Conservation (phyloP, 1,140 invertebrate species). For the Liolophura sinensis region DNA sequence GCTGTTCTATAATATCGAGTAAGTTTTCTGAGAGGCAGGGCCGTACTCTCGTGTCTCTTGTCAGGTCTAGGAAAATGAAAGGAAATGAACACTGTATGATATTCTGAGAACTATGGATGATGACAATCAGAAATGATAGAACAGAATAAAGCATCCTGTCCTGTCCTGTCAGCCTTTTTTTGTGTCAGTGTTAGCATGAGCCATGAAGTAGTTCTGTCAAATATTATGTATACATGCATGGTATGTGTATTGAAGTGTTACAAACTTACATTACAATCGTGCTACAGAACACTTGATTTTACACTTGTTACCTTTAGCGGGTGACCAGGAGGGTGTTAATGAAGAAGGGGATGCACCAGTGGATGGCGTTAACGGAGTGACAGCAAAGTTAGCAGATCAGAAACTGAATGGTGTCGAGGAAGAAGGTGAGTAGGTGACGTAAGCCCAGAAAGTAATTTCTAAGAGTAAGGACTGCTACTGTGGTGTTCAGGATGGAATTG, state of each 20-base stretch:
- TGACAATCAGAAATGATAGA: too few species aligned
- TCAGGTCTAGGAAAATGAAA: too few species aligned
- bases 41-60: too few species aligned
- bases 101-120: too few species aligned
- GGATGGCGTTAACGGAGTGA: constrained; percentile 28
- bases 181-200: constrained; percentile 7
- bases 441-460: background rate
- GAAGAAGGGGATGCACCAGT: constrained; percentile 27
- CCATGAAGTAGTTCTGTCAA: background rate
- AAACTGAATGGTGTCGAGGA: constrained; percentile 21
- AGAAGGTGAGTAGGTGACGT: constrained; percentile 27
- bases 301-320: constrained; percentile 11
- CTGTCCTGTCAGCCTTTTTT: constrained; percentile 4
- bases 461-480: constrained; percentile 5
- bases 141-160: constrained; percentile 6
- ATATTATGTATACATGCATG: constrained; percentile 4
- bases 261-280: background rate
- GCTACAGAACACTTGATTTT: constrained; percentile 5
- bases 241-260: background rate
- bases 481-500: too few species aligned
- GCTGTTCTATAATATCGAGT: too few species aligned
- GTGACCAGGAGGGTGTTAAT: constrained; percentile 19
- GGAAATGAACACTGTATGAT: too few species aligned
- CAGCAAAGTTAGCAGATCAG: constrained; percentile 32
- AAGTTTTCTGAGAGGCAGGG: too few species aligned